A percentile compares a stretch with the other conserved stretches of the same genome.
These are phyloP conservation scores for Cathartes aura DNA, from an alignment of 2,113 vertebrate genomes.

Conservation along the genomic window DNA sequence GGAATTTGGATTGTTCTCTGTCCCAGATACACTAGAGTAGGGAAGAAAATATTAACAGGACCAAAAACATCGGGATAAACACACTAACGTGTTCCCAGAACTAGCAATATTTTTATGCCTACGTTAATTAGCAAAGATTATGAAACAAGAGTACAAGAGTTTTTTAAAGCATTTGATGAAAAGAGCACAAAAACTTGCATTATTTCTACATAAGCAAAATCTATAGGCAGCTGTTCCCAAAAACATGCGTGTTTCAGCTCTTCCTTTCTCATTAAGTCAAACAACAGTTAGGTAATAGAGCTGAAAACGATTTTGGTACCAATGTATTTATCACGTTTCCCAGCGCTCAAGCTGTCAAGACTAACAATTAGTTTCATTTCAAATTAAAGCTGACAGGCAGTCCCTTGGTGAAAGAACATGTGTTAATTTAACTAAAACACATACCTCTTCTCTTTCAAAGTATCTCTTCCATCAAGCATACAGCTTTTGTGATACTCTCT, in stretches of 20 bases:
- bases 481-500: not conserved
- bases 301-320: not conserved
- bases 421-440: slow-evolving; percentile 66
- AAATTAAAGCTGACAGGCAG: slow-evolving; percentile 78
- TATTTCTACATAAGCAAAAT: not conserved
- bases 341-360: slow-evolving; percentile 49
- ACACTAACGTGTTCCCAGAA: not conserved
- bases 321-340: not conserved
- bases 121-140: not conserved
- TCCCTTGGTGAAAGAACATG: slow-evolving; percentile 73
- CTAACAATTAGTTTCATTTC: slow-evolving; percentile 55
- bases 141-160: not conserved
- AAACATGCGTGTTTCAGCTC: not conserved
- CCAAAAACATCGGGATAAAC: not conserved
- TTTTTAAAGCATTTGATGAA: not conserved
- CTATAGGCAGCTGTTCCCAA: not conserved
- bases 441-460: not conserved
- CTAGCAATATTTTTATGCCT: not conserved
- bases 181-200: not conserved
- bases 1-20: not conserved
- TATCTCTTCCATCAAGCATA: not conserved
- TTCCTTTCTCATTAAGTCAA: not conserved
- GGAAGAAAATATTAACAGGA: not conserved
- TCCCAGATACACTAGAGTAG: not conserved
- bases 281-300: not conserved